A percentile compares a stretch with the other conserved stretches of the same genome.
phyloP scores from a whole-genome alignment of 2,888 invertebrate species.

The Orthosia cruda region DNA sequence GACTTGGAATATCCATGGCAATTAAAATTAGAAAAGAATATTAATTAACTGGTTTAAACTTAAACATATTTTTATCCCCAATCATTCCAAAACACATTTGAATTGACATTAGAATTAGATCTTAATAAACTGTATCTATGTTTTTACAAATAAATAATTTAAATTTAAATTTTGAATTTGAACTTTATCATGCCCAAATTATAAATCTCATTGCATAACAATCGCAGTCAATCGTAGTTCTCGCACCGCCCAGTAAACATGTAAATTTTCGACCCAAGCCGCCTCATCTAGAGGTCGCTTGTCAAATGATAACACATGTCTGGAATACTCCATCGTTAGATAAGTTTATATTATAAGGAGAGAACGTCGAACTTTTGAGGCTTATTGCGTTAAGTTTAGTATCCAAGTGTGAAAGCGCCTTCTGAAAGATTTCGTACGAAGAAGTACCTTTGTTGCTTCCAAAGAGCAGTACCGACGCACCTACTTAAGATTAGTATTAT shows the following conservation, averaged over 20 bases:
- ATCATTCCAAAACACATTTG: neutral
- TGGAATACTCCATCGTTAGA: constrained; percentile 32
- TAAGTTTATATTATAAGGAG: constrained; percentile 22
- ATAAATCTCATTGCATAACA: constrained; percentile 14
- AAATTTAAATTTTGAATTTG: too few relatives aligned
- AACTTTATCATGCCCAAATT: neutral
- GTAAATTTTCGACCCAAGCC: constrained; percentile 37
- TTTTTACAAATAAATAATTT: too few relatives aligned
- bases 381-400: constrained; percentile 14
- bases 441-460: neutral
- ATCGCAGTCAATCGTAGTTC: constrained; percentile 3
- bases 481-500: too few relatives aligned
- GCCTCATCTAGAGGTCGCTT: constrained; percentile 40
- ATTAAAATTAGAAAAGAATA: too few relatives aligned
- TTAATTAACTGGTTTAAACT: neutral
- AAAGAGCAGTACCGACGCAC: too few relatives aligned
- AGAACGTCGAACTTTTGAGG: constrained; percentile 12
- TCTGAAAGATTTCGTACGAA: neutral
- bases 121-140: too few relatives aligned
- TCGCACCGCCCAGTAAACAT: constrained; percentile 32
- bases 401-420: neutral
- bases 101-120: too few relatives aligned
- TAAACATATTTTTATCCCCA: neutral
- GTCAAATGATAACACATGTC: constrained; percentile 52
- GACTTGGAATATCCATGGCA: too few relatives aligned